phyloP scores from a whole-genome alignment of 1,140 invertebrate genomes.

The Drosophila azteca region DNA sequence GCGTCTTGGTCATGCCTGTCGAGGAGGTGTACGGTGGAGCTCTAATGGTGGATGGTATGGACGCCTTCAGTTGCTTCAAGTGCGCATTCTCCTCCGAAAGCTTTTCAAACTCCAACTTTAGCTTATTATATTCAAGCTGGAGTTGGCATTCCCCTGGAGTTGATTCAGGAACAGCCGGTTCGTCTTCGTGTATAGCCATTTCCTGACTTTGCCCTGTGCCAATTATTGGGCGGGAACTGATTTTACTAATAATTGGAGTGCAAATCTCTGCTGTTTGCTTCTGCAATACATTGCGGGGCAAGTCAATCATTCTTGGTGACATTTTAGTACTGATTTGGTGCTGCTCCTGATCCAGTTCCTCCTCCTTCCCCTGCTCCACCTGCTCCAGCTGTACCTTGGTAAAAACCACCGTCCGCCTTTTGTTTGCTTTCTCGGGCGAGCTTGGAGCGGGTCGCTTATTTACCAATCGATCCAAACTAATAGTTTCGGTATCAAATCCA shows the following conservation, averaged over 20 bases:
- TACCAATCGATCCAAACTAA: neutral
- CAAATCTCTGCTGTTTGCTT: neutral
- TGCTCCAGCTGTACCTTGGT: neutral
- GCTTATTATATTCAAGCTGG: slow-evolving; percentile 21
- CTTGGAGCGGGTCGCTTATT: neutral
- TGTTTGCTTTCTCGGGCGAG: neutral
- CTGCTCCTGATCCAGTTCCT: neutral
- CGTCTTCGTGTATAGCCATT: neutral
- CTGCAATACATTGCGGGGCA: neutral
- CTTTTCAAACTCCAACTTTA: slow-evolving; percentile 20
- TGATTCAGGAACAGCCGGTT: neutral
- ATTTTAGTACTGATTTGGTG: neutral
- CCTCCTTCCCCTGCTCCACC: too few species aligned
- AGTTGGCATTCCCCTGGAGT: neutral
- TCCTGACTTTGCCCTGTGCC: too few species aligned
- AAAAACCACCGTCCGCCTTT: neutral
- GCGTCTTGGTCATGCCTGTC: slow-evolving; percentile 47
- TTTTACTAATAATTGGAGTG: neutral
- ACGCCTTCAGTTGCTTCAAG: slow-evolving; percentile 16
- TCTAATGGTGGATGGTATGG: neutral
- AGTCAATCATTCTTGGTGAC: neutral
- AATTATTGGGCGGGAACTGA: too few species aligned
- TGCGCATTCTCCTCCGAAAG: slow-evolving; percentile 23
- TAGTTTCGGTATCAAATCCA: slow-evolving; percentile 34
- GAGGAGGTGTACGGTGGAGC: neutral